These are phyloP conservation scores for Blastobasis lacticolella DNA, from an alignment of 2,888 invertebrate species.

Conservation along the genomic window DNA sequence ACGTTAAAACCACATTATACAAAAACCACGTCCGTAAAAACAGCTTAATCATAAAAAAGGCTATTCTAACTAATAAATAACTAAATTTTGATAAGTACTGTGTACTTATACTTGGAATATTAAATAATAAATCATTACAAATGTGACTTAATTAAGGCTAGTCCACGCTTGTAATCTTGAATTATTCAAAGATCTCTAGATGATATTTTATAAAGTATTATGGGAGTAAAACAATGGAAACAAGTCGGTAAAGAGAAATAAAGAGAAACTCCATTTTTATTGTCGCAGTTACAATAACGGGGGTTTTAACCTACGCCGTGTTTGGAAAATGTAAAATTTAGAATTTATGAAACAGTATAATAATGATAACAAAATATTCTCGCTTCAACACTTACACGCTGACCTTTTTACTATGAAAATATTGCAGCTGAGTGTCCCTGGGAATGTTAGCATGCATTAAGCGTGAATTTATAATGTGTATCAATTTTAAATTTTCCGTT, in stretches of 20 bases:
- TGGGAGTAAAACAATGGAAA: not conserved
- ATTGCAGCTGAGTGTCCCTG: too few relatives aligned
- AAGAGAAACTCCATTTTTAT: not conserved
- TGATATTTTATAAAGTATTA: not conserved
- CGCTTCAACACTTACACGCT: not conserved
- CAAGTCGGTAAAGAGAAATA: not conserved
- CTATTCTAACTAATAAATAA: too few relatives aligned
- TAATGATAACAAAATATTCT: not conserved
- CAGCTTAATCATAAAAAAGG: too few relatives aligned
- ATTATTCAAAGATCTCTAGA: not conserved
- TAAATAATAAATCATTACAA: too few relatives aligned
- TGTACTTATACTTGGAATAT: too few relatives aligned
- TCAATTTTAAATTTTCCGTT: too few relatives aligned
- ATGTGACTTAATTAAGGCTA: too few relatives aligned
- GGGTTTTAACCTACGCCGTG: not conserved
- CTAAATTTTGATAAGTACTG: too few relatives aligned
- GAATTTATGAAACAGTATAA: not conserved
- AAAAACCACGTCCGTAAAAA: too few relatives aligned
- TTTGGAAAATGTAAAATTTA: not conserved
- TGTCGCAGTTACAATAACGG: not conserved
- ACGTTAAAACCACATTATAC: too few relatives aligned
- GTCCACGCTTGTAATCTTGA: slow-evolving; percentile 7
- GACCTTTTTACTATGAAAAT: not conserved
- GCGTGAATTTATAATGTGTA: too few relatives aligned
- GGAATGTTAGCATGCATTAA: too few relatives aligned